Conservation (phyloP, 2,113 vertebrate genomes). For the Rhinolophus sinicus region DNA sequence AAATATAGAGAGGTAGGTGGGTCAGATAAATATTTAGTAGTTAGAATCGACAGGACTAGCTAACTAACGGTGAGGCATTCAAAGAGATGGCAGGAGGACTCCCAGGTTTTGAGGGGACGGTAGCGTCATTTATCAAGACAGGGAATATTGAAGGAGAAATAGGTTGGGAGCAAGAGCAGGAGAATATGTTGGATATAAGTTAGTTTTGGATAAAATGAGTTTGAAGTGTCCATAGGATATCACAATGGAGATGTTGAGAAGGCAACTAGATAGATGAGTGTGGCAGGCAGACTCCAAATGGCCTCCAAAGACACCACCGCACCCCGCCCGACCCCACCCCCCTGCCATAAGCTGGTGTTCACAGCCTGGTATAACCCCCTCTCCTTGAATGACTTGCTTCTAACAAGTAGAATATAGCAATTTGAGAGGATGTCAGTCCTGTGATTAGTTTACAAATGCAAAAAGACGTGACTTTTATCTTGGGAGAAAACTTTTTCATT, state of each 20-base stretch:
- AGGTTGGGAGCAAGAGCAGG: not conserved
- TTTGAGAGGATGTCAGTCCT: not conserved
- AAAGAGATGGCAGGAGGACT: not conserved
- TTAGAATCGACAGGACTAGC: not conserved
- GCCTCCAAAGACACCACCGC: not conserved
- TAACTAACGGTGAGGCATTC: not conserved
- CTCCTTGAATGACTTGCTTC: not conserved
- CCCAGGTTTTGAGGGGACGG: not conserved
- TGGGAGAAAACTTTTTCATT: not conserved
- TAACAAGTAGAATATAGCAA: not conserved
- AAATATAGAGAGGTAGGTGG: not conserved
- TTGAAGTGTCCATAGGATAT: not conserved
- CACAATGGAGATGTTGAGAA: not conserved
- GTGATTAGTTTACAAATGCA: not conserved
- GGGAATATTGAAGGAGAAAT: not conserved
- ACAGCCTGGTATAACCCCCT: not conserved
- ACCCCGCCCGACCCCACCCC: too few relatives aligned
- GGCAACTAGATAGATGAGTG: not conserved
- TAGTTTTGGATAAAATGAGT: not conserved
- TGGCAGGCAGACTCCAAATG: not conserved
- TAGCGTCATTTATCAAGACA: not conserved
- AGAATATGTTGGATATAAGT: not conserved
- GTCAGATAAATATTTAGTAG: not conserved
- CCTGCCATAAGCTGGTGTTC: not conserved
- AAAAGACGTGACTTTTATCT: not conserved